These are phyloP conservation scores for Drosophila trapezifrons DNA, from an alignment of 1,140 invertebrate species.

Conservation along the genomic window DNA sequence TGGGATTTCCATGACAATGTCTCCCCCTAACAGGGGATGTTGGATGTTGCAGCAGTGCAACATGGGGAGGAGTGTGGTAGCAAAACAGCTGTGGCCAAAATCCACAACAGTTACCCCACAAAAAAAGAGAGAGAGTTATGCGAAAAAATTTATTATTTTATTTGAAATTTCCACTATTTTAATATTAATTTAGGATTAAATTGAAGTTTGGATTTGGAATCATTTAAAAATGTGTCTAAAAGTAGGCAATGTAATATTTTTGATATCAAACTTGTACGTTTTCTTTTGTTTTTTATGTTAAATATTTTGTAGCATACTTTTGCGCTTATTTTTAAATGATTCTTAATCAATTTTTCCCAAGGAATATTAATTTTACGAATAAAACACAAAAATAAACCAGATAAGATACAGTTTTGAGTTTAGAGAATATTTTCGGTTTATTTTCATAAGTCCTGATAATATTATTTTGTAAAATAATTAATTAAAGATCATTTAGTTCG, in stretches of 20 bases:
- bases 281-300: too few relatives aligned
- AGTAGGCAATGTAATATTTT: neutral
- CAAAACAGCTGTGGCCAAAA: slow-evolving; percentile 41
- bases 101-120: slow-evolving; percentile 34
- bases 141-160: neutral
- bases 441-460: too few relatives aligned
- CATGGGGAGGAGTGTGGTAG: neutral
- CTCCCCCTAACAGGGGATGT: too few relatives aligned
- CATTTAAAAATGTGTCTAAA: neutral
- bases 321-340: neutral
- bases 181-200: too few relatives aligned
- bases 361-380: too few relatives aligned
- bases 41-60: slow-evolving; percentile 1
- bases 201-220: neutral
- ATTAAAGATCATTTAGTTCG: too few relatives aligned
- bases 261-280: too few relatives aligned
- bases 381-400: too few relatives aligned
- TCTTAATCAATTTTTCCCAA: neutral
- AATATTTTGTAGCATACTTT: neutral
- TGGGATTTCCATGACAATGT: slow-evolving; percentile 54
- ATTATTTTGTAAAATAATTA: too few relatives aligned
- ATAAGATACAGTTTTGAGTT: too few relatives aligned
- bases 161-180: neutral
- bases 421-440: too few relatives aligned
- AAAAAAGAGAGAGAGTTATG: slow-evolving; percentile 3